Evolutionary conservation across 2,888 invertebrate genomes (phyloP).

Genomic region (Spodoptera littoralis): DNA sequence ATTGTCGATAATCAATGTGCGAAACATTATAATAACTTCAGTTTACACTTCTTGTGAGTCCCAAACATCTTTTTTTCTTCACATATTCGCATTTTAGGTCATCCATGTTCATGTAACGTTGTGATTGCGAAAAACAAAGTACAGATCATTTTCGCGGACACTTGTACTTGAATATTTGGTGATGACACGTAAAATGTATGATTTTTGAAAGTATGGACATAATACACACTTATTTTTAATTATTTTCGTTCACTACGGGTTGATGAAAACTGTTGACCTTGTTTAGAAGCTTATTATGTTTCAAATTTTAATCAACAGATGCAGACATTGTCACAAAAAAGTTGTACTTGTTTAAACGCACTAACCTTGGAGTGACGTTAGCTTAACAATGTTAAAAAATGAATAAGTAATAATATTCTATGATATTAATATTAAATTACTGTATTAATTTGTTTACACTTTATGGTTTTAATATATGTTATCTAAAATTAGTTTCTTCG

Average conservation of each 20-base stretch:
- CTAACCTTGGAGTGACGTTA: constrained; percentile 70
- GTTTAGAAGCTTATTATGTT: constrained; percentile 89
- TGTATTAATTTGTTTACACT: background rate
- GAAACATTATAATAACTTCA: constrained; percentile 82
- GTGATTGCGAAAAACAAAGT: constrained; percentile 89
- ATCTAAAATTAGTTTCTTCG: background rate
- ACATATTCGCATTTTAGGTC: constrained; percentile 89
- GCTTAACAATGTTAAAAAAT: constrained; percentile 33
- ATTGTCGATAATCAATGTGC: constrained; percentile 76
- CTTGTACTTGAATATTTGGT: constrained; percentile 79
- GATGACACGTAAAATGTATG: constrained; percentile 72
- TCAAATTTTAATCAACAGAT: constrained; percentile 89
- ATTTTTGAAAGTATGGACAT: constrained; percentile 76
- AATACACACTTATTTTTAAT: constrained; percentile 81
- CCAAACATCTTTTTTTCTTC: constrained; percentile 87
- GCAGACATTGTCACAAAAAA: constrained; percentile 88
- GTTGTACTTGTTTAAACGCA: constrained; percentile 73
- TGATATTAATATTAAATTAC: background rate
- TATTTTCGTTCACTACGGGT: constrained; percentile 85
- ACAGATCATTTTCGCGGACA: constrained; percentile 87
- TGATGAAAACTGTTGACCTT: constrained; percentile 89
- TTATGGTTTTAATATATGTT: too few species aligned
- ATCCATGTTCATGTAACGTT: constrained; percentile 90
- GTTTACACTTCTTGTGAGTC: constrained; percentile 83
- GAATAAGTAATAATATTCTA: background rate